phyloP scores from a whole-genome alignment of 1,140 invertebrate genomes.

The Sitophilus oryzae region DNA sequence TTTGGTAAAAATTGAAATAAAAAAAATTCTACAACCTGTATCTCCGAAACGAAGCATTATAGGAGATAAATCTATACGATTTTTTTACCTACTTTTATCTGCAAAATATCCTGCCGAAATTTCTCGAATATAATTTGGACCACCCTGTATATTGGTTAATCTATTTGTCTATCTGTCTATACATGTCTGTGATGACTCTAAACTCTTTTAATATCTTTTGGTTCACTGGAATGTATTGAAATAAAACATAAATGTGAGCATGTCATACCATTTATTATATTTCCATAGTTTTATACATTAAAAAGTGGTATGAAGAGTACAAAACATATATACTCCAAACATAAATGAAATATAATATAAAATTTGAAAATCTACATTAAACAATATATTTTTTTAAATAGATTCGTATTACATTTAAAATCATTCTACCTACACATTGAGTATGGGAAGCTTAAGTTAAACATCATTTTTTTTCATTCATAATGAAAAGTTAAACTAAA shows the following conservation, averaged over 20 bases:
- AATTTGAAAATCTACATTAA: neutral
- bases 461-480: neutral
- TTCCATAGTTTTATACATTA: slow-evolving; percentile 17
- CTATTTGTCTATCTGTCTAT: no score
- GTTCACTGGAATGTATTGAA: neutral
- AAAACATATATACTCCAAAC: slow-evolving; percentile 9
- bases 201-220: no score
- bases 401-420: neutral
- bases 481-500: neutral
- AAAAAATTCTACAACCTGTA: no score
- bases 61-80: no score
- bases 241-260: slow-evolving; percentile 5
- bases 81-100: no score
- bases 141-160: no score
- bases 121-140: no score
- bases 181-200: no score
- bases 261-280: slow-evolving; percentile 15
- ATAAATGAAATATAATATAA: no score
- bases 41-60: no score
- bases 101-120: no score
- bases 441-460: neutral
- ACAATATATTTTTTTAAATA: neutral
- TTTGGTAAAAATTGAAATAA: no score
- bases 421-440: neutral
- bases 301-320: slow-evolving; percentile 22